Percentiles rank a stretch among this genome's conserved stretches.
Evolutionary conservation across 2,113 vertebrate genomes (phyloP).

Genomic region (Epinephelus lanceolatus): DNA sequence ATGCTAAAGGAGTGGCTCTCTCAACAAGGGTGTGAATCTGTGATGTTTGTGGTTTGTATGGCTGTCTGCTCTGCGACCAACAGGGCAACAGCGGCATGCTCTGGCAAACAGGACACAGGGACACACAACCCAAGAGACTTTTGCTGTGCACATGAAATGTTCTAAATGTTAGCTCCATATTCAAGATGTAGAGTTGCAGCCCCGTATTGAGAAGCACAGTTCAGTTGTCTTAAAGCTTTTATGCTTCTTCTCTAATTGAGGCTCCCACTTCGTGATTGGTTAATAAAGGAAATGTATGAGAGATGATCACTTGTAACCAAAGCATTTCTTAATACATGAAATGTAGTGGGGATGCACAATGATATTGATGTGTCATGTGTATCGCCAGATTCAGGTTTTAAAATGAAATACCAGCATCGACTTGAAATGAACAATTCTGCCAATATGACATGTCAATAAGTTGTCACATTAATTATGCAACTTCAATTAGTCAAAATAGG

Average conservation of each 20-base stretch:
- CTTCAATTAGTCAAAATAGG: too few species aligned
- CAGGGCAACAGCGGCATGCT: conserved; percentile 2
- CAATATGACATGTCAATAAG: too few species aligned
- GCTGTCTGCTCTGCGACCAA: background rate
- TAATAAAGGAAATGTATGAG: too few species aligned
- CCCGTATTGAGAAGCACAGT: background rate
- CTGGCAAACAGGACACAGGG: conserved; percentile 10
- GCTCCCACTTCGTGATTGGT: background rate
- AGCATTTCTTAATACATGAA: too few species aligned
- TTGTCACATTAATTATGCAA: too few species aligned
- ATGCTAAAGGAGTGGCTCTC: conserved; percentile 27
- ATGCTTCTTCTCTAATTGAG: background rate
- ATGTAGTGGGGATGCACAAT: too few species aligned
- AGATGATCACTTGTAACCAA: too few species aligned
- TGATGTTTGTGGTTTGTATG: conserved; percentile 10
- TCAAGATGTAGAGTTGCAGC: background rate
- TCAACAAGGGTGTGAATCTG: conserved; percentile 36
- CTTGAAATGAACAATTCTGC: too few species aligned
- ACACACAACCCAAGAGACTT: background rate
- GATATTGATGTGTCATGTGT: too few species aligned
- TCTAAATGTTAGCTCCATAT: too few species aligned
- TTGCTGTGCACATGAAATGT: background rate
- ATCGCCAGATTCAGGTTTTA: too few species aligned
- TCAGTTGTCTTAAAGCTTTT: background rate
- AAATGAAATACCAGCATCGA: too few species aligned